Percentiles rank a stretch among this genome's conserved stretches.
These are phyloP conservation scores for Drosophila picticornis DNA, from an alignment of 2,888 invertebrate species.

Conservation along the genomic window DNA sequence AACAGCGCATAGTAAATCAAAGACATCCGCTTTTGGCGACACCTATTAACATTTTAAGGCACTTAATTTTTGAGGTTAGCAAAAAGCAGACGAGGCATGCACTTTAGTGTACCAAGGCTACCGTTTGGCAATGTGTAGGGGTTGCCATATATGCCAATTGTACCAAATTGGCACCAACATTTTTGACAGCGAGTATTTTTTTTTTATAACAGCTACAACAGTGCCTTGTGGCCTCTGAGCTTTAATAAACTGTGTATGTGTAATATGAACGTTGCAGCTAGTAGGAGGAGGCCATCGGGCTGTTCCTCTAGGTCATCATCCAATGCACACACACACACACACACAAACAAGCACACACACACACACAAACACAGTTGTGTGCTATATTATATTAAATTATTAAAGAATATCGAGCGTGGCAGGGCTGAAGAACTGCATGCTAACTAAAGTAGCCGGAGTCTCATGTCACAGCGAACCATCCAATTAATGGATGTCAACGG, in stretches of 20 bases:
- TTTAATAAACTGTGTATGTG: background rate
- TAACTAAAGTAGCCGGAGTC: background rate
- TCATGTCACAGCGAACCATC: conserved; percentile 18
- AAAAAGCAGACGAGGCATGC: background rate
- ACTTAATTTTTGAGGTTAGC: background rate
- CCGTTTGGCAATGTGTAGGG: background rate
- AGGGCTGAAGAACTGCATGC: conserved; percentile 10
- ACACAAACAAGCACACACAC: background rate
- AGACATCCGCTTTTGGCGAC: background rate
- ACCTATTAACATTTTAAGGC: background rate
- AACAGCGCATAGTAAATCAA: background rate
- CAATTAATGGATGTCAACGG: conserved; percentile 53
- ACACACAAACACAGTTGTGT: background rate
- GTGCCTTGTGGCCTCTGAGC: background rate
- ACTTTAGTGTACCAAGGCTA: background rate
- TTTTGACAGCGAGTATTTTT: background rate
- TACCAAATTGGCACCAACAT: background rate
- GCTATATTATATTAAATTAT: conserved; percentile 49
- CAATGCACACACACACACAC: background rate
- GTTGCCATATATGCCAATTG: conserved; percentile 26
- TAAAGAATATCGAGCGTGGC: conserved; percentile 57
- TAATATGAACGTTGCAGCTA: background rate
- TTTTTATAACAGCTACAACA: background rate
- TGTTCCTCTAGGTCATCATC: background rate
- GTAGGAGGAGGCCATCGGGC: background rate